phyloP scores from a whole-genome alignment of 35 echinoderm and acorn worm species.

The Strongylocentrotus purpuratus region DNA sequence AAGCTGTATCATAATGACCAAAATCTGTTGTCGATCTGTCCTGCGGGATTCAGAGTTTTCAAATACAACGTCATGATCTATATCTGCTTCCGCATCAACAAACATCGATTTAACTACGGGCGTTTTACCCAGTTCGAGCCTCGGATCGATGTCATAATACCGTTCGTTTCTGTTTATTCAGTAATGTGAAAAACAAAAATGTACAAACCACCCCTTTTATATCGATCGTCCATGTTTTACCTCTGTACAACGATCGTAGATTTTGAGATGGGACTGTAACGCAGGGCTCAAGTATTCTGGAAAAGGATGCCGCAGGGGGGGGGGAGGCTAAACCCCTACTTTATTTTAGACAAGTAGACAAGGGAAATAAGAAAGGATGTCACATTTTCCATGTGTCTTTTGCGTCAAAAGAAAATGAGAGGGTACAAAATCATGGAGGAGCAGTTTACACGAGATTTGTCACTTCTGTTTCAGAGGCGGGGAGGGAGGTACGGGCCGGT shows the following conservation, averaged over 20 bases:
- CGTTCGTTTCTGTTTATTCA: background rate
- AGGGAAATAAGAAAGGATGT: too few species aligned
- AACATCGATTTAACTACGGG: background rate
- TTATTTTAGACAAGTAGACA: too few species aligned
- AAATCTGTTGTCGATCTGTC: background rate
- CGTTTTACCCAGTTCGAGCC: background rate
- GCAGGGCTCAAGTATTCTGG: too few species aligned
- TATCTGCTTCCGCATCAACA: background rate
- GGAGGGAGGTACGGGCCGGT: too few species aligned
- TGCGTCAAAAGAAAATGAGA: too few species aligned
- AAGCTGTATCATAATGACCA: background rate
- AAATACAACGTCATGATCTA: background rate
- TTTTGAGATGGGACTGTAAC: background rate
- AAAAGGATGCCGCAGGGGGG: too few species aligned
- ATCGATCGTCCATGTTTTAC: background rate
- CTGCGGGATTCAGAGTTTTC: background rate
- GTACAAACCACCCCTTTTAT: background rate
- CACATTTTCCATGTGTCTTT: too few species aligned
- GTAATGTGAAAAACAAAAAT: background rate
- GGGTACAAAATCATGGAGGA: too few species aligned
- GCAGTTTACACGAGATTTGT: too few species aligned
- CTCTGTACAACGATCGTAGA: background rate
- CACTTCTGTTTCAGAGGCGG: too few species aligned
- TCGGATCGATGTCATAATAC: background rate
- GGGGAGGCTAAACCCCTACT: too few species aligned